Conservation (phyloP, 1,140 invertebrate genomes). For the Cephus cinctus region DNA sequence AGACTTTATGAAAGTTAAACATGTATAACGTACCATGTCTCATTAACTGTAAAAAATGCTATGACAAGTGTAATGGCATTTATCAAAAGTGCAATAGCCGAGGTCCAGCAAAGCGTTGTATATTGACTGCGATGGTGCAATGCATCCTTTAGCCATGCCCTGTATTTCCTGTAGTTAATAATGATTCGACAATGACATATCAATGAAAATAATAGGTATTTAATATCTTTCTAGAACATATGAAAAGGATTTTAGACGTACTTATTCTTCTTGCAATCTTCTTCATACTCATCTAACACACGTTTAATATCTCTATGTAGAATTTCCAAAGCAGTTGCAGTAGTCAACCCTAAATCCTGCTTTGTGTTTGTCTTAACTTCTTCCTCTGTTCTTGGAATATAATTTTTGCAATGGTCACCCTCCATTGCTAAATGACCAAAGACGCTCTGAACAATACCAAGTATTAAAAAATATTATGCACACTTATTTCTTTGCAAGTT, state of each 20-base stretch:
- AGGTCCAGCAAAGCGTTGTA: slow-evolving; percentile 68
- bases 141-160: slow-evolving; percentile 57
- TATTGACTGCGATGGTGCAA: slow-evolving; percentile 63
- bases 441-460: no score
- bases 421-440: slow-evolving; percentile 9
- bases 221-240: no score
- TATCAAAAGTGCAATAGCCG: slow-evolving; percentile 56
- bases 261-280: slow-evolving; percentile 45
- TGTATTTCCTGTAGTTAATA: slow-evolving; percentile 47
- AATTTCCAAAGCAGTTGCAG: slow-evolving; percentile 49
- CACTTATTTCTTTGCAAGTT: no score
- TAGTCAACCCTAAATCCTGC: slow-evolving; percentile 49
- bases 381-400: slow-evolving; percentile 9
- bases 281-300: slow-evolving; percentile 51
- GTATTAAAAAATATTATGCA: no score
- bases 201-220: no score
- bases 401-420: slow-evolving; percentile 5
- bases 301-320: slow-evolving; percentile 52
- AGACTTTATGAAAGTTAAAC: neutral
- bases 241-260: slow-evolving; percentile 21
- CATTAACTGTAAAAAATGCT: slow-evolving; percentile 43
- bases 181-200: no score
- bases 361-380: slow-evolving; percentile 14
- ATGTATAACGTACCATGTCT: slow-evolving; percentile 36
- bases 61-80: slow-evolving; percentile 50